A percentile compares a stretch with the other conserved stretches of the same genome.
Evolutionary conservation across 2,888 invertebrate genomes (phyloP).

Genomic region (Cephus runcator): DNA sequence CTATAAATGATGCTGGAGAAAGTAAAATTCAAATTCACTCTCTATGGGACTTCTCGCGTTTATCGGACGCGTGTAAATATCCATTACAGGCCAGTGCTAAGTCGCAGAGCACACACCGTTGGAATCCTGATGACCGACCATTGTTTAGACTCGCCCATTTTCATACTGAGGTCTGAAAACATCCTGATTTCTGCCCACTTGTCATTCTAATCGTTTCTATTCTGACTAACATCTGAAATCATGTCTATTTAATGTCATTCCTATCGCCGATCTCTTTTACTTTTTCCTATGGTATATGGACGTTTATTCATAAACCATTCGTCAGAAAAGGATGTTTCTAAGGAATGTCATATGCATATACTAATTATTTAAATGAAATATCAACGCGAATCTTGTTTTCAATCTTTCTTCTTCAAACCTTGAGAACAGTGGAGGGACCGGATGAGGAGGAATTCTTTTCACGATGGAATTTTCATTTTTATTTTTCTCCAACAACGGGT

Average conservation of each 20-base stretch:
- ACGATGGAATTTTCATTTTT: neutral
- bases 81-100: constrained; percentile 16
- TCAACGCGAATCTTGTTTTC: neutral
- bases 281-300: neutral
- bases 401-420: neutral
- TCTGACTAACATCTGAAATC: neutral
- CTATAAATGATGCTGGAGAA: constrained; percentile 39
- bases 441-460: neutral
- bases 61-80: constrained; percentile 19
- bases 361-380: neutral
- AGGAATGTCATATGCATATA: neutral
- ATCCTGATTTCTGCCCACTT: constrained; percentile 1
- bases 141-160: neutral
- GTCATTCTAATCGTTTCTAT: neutral
- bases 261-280: neutral
- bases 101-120: constrained; percentile 16
- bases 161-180: neutral
- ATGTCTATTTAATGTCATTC: neutral
- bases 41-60: constrained; percentile 22
- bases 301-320: neutral
- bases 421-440: neutral
- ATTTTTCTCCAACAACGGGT: neutral
- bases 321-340: neutral
- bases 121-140: constrained; percentile 10
- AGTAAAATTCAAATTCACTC: constrained; percentile 43